Conservation (phyloP, 2,113 vertebrate species). For the Nycticorax nycticorax region DNA sequence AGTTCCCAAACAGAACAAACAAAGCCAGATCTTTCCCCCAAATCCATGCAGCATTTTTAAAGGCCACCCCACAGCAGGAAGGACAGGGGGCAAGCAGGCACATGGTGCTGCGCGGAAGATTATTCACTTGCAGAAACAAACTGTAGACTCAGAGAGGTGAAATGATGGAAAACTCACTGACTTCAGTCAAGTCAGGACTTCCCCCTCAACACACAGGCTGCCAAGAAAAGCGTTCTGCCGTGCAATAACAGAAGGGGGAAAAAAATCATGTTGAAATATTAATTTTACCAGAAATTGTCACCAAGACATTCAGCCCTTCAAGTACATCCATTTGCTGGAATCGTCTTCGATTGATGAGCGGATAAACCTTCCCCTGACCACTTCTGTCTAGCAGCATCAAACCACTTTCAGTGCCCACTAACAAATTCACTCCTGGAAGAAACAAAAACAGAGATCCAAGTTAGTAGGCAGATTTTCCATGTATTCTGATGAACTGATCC, state of each 20-base stretch:
- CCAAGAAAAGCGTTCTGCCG: neutral
- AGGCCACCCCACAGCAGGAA: neutral
- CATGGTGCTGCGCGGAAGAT: neutral
- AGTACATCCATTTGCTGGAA: constrained; percentile 99
- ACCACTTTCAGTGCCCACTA: constrained; percentile 97
- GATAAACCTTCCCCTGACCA: constrained; percentile 97
- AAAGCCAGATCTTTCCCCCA: neutral
- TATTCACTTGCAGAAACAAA: constrained; percentile 10
- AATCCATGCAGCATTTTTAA: neutral
- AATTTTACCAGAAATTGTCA: constrained; percentile 94
- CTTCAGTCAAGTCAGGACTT: neutral
- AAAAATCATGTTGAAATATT: neutral
- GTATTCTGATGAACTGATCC: neutral
- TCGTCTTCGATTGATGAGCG: constrained; percentile 91
- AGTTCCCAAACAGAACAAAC: neutral
- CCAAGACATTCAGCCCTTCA: constrained; percentile 95
- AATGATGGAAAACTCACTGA: constrained; percentile 30
- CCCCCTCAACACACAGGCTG: neutral
- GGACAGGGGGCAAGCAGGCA: neutral
- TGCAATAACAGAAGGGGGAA: neutral
- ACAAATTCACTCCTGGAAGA: constrained; percentile 89
- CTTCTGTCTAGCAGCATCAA: constrained; percentile 98
- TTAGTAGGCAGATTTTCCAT: neutral
- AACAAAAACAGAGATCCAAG: constrained; percentile 5
- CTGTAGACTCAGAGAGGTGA: neutral